These are phyloP conservation scores for Axinella damicornis DNA, from an alignment of 37 sponge, comb jelly and placozoan species.

Conservation along the genomic window DNA sequence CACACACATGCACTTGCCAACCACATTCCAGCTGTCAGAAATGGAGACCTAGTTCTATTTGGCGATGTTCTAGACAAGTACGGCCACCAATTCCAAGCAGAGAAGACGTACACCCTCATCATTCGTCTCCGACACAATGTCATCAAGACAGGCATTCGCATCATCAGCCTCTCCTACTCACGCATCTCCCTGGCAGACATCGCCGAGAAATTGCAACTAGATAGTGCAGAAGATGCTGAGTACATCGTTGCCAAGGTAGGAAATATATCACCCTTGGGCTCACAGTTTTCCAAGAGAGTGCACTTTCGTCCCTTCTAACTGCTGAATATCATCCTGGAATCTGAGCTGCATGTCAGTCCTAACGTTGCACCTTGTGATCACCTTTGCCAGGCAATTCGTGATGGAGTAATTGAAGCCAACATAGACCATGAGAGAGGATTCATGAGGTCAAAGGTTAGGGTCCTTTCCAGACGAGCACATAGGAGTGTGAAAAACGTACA, in stretches of 20 bases:
- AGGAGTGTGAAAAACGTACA: too few species aligned
- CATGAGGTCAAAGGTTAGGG: conserved; percentile 93
- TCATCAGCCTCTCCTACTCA: conserved; percentile 88
- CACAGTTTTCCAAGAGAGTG: too few species aligned
- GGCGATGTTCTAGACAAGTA: conserved; percentile 70
- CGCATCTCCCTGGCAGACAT: conserved; percentile 92
- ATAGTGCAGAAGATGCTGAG: conserved; percentile 95
- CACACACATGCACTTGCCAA: too few species aligned
- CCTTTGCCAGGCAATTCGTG: conserved; percentile 78
- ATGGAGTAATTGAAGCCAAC: conserved; percentile 93
- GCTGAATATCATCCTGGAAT: too few species aligned
- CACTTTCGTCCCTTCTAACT: too few species aligned
- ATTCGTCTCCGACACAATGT: conserved; percentile 94
- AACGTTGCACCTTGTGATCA: too few species aligned
- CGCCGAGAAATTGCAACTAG: conserved; percentile 89
- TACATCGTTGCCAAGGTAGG: conserved; percentile 96
- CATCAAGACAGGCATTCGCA: conserved; percentile 96
- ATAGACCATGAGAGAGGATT: conserved; percentile 94
- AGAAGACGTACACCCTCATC: conserved; percentile 93
- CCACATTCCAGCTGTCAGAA: conserved; percentile 73
- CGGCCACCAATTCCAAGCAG: conserved; percentile 73
- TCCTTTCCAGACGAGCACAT: too few species aligned
- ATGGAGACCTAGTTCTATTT: conserved; percentile 91
- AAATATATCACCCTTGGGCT: too few species aligned
- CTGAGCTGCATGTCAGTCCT: too few species aligned